Percentiles rank a stretch among this genome's conserved stretches.
phyloP scores from a whole-genome alignment of 2,113 vertebrate species.

The Motacilla alba region DNA sequence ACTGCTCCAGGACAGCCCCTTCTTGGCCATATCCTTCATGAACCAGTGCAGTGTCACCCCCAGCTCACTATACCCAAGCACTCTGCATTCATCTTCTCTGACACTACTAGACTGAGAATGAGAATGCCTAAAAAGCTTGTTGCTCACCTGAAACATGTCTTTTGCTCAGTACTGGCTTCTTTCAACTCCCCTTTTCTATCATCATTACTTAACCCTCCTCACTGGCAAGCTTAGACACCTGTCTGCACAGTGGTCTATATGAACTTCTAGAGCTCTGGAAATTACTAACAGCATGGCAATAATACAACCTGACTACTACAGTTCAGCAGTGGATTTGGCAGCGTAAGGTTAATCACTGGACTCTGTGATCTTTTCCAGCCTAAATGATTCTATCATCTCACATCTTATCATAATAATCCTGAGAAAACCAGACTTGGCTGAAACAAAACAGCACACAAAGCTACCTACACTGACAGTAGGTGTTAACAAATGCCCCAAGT shows the following conservation, averaged over 20 bases:
- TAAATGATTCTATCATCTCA: neutral
- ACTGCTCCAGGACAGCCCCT: neutral
- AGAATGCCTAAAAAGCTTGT: neutral
- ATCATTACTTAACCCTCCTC: neutral
- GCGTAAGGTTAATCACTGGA: neutral
- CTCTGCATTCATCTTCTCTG: neutral
- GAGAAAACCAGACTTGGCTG: neutral
- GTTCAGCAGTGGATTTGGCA: neutral
- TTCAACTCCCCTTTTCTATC: neutral
- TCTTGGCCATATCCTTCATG: neutral
- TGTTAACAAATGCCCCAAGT: neutral
- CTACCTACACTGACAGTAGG: neutral
- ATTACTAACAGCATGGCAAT: neutral
- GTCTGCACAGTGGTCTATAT: neutral
- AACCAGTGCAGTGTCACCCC: neutral
- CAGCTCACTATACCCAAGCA: neutral
- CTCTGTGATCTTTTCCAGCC: neutral
- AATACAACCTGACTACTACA: neutral
- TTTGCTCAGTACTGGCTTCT: neutral
- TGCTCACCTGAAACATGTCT: neutral
- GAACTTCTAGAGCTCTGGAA: neutral
- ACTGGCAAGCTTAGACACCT: neutral
- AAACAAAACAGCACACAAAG: neutral
- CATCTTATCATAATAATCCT: neutral
- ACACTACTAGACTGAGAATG: neutral